Conservation (phyloP, 2,797 vertebrate species). For the Silurus aristotelis region DNA sequence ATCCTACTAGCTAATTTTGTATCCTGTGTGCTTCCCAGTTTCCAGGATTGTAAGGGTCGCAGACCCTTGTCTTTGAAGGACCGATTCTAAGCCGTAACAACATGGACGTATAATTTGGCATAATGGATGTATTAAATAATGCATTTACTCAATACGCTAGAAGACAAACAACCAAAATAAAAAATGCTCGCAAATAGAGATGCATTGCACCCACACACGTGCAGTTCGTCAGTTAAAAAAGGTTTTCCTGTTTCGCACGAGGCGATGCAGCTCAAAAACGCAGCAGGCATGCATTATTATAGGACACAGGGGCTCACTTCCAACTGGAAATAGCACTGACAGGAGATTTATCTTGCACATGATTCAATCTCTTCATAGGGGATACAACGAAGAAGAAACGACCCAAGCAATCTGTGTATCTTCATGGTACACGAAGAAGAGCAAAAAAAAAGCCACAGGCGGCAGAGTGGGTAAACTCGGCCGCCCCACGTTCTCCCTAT, state of each 20-base stretch:
- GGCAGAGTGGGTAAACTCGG: slow-evolving; percentile 24
- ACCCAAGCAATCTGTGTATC: slow-evolving; percentile 8
- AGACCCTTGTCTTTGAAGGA: not conserved
- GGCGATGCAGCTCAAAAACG: not conserved
- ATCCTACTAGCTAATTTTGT: slow-evolving; percentile 55
- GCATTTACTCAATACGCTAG: not conserved
- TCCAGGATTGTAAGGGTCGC: not conserved
- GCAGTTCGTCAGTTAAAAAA: not conserved
- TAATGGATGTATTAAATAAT: not conserved
- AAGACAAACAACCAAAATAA: not conserved
- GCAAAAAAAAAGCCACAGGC: slow-evolving; percentile 22
- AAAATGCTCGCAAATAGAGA: slow-evolving; percentile 1
- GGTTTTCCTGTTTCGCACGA: not conserved
- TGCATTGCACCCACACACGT: not conserved
- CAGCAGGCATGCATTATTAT: not conserved
- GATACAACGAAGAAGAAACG: slow-evolving; percentile 23
- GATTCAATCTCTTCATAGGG: slow-evolving; percentile 34
- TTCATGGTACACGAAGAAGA: not conserved
- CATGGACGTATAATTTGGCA: not conserved
- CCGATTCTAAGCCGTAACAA: not conserved
- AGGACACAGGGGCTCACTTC: not conserved
- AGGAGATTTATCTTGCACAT: slow-evolving; percentile 20
- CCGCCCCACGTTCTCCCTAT: slow-evolving; percentile 37
- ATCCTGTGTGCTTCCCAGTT: not conserved
- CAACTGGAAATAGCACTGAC: slow-evolving; percentile 28